Evolutionary conservation across 2,888 invertebrate species (phyloP).

Genomic region (Alsophila aescularia): DNA sequence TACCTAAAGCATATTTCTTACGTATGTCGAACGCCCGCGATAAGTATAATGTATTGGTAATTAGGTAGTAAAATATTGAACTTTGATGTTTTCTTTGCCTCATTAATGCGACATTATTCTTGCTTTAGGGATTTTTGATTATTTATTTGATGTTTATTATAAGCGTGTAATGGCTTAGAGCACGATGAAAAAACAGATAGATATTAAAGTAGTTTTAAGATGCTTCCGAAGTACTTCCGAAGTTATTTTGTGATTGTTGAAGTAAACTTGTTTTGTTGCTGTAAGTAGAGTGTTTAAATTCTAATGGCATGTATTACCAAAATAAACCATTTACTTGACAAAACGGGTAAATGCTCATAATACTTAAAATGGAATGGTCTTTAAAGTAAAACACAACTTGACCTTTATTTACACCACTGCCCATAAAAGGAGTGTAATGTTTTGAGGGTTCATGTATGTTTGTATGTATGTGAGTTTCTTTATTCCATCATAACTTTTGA

Average conservation of each 20-base stretch:
- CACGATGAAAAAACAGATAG: not conserved
- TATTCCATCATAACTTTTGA: too few species aligned
- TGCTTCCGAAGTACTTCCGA: not conserved
- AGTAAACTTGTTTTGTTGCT: too few species aligned
- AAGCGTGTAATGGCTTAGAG: conserved; percentile 39
- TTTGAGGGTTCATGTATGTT: too few species aligned
- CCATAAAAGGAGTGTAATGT: too few species aligned
- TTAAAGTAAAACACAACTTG: too few species aligned
- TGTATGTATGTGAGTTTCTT: too few species aligned
- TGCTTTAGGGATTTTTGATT: conserved; percentile 67
- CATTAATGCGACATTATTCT: conserved; percentile 75
- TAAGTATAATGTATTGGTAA: conserved; percentile 81
- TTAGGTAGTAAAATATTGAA: conserved; percentile 77
- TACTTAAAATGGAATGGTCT: too few species aligned
- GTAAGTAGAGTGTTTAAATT: too few species aligned
- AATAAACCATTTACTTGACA: too few species aligned
- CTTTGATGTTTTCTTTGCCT: conserved; percentile 69
- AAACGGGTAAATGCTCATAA: too few species aligned
- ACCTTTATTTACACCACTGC: too few species aligned
- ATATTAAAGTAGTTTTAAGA: not conserved
- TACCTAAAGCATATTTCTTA: conserved; percentile 58
- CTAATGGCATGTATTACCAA: too few species aligned
- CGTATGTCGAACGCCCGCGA: conserved; percentile 54
- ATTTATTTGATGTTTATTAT: conserved; percentile 62
- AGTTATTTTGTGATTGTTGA: not conserved